phyloP scores from a whole-genome alignment of 2,797 vertebrate genomes.

The Ceyx erithaca region DNA sequence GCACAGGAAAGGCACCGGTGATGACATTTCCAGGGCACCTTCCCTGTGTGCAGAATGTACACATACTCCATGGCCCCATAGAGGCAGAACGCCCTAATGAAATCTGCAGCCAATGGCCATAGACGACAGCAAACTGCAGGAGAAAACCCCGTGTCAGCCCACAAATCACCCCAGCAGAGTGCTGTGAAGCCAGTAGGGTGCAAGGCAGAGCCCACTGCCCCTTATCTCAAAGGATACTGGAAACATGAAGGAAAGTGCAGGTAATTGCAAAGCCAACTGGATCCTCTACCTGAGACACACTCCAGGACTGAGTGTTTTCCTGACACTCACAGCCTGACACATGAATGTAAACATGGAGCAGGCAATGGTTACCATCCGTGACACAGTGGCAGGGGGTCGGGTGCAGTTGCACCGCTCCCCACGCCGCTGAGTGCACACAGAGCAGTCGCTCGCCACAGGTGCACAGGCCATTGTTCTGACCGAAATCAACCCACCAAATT shows the following conservation, averaged over 20 bases:
- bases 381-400: neutral
- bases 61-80: neutral
- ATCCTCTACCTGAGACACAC: neutral
- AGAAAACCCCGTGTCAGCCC: neutral
- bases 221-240: neutral
- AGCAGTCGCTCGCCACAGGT: constrained; percentile 42
- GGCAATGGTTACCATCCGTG: neutral
- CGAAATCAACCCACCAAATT: constrained; percentile 46
- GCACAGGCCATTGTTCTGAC: constrained; percentile 28
- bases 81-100: neutral
- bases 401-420: neutral
- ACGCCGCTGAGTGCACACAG: fast-evolving
- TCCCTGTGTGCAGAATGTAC: neutral
- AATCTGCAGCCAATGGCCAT: neutral
- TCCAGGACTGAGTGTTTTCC: neutral
- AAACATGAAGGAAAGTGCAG: fast-evolving
- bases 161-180: neutral
- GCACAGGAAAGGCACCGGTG: neutral
- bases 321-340: neutral
- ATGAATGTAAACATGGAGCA: neutral
- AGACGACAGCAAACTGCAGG: fast-evolving
- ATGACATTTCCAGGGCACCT: neutral
- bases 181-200: neutral
- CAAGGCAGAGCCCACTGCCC: neutral
- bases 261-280: neutral